Evolutionary conservation across 2,888 invertebrate species (phyloP), one percentile per base, ranked within the genome.

Genomic region (Erannis defoliaria): DNA sequence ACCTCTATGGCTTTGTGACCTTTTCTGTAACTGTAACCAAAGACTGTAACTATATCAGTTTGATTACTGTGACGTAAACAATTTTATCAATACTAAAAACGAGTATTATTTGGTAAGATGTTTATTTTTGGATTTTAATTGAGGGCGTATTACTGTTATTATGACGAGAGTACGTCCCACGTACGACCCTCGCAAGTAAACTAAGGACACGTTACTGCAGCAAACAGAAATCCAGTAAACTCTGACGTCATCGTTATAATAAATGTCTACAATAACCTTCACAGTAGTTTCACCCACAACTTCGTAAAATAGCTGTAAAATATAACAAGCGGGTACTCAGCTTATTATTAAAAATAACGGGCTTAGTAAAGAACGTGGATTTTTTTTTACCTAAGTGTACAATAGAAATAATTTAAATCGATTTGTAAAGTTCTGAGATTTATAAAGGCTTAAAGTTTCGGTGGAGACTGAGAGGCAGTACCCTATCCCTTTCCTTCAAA

Each of bases 1-100:
- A 61, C 60, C 68, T 55, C 51, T 51, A 53, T 45, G 26, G 38
- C 18, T 29, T 50, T 58, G 43, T 61, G 67, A 67, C 66, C 66
- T 71, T 69, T 71, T 12, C 42, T 48, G 31, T 54, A 54, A 18
- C 38, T 45, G 31, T 55, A 55, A 42, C 54, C 10, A n/a, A n/a
- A n/a, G n/a, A 18, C 38, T 45, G 31, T 55, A 55, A 42, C 54
- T 8, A 23, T 58, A 58, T 58, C 55, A 51, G 33, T 58, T 49
- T 38, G 50, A 55, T 62, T 50, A 55, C 37, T 40, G 38, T 62
- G 58, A 62, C 62, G 57, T 50, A 5, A 42, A 31, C 26, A 46
- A n/a, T n/a, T 53, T 33, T 46, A 53, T 46, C 31, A 21, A 53
- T 12, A 6, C 26, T 26, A 5, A 26, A 26, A 26, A 26, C 26